Percentiles rank a stretch among this genome's conserved stretches.
phyloP scores from a whole-genome alignment of 2,113 vertebrate genomes.

The Fregata magnificens region DNA sequence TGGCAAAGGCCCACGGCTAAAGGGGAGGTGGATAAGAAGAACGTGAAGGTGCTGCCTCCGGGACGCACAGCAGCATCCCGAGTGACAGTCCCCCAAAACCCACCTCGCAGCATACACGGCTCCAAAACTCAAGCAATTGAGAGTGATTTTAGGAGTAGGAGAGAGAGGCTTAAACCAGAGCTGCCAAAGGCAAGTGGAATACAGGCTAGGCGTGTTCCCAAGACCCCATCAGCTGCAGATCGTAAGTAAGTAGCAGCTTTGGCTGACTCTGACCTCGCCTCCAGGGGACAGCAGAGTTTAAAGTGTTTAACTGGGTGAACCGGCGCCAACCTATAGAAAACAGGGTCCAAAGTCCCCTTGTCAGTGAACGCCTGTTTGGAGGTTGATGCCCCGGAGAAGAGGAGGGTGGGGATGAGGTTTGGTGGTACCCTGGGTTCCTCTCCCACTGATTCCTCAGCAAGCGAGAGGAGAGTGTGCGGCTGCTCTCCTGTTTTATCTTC shows the following conservation, averaged over 20 bases:
- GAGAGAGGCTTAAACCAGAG: neutral
- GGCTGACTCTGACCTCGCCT: accelerated
- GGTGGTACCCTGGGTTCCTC: neutral
- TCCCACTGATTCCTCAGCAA: accelerated
- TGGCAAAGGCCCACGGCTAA: neutral
- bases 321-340: neutral
- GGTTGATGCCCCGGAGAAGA: neutral
- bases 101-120: neutral
- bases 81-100: neutral
- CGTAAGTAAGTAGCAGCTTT: conserved; percentile 60
- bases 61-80: neutral
- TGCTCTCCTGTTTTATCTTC: neutral
- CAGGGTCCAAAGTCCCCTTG: neutral
- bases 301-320: neutral
- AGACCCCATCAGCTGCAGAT: neutral
- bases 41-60: neutral
- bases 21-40: neutral
- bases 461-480: neutral
- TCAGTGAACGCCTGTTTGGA: accelerated
- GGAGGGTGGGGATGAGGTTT: neutral
- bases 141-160: neutral
- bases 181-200: accelerated
- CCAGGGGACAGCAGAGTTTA: neutral
- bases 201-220: neutral
- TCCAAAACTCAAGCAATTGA: neutral